Conservation (phyloP, 2,888 invertebrate genomes). For the Thyatira batis region DNA sequence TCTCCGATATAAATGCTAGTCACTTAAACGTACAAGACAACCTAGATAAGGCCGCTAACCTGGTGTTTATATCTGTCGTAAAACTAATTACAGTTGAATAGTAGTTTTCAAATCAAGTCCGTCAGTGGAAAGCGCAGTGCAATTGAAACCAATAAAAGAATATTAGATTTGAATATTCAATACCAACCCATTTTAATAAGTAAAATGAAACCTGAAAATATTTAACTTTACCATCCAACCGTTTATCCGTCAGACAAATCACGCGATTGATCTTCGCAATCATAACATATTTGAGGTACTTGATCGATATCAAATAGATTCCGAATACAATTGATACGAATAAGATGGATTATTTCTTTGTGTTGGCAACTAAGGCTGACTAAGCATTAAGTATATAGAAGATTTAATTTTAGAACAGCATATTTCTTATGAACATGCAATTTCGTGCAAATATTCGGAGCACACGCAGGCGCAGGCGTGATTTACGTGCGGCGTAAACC, state of each 20-base stretch:
- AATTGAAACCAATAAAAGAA: neutral
- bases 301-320: neutral
- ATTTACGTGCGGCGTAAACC: constrained; percentile 20
- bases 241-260: neutral
- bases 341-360: neutral
- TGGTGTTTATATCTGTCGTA: neutral
- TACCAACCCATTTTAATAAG: too few species aligned
- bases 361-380: neutral
- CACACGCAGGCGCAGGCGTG: constrained; percentile 7
- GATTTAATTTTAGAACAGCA: neutral
- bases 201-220: neutral
- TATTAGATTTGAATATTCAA: too few species aligned
- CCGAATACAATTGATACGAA: neutral
- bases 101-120: neutral
- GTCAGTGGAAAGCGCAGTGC: neutral
- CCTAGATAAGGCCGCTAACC: neutral
- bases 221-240: neutral
- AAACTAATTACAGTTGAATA: neutral
- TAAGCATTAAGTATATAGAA: neutral
- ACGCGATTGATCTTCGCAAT: neutral
- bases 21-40: neutral
- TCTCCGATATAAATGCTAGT: neutral
- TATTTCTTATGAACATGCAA: neutral
- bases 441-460: constrained; percentile 27
- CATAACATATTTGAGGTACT: neutral